Conservation (phyloP, 1,140 invertebrate species). For the Drosophila athabasca region DNA sequence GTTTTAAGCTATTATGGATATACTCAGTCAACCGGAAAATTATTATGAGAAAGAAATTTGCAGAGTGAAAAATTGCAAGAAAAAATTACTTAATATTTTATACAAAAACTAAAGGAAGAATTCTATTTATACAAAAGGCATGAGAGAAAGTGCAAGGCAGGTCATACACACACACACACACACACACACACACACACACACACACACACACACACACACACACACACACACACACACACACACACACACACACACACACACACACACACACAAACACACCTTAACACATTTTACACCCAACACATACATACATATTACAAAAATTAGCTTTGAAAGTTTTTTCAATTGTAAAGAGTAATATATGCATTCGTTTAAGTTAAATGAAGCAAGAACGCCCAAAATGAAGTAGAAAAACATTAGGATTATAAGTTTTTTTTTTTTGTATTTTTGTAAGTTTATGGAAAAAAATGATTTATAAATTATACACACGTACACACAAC, state of each 20-base stretch:
- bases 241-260: slow-evolving; percentile 31
- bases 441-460: slow-evolving; percentile 27
- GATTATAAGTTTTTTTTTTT: background rate
- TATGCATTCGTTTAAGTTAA: slow-evolving; percentile 37
- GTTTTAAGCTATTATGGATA: slow-evolving; percentile 72
- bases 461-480: slow-evolving; percentile 19
- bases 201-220: slow-evolving; percentile 30
- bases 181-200: slow-evolving; percentile 28
- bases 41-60: slow-evolving; percentile 29
- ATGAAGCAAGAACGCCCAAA: slow-evolving; percentile 8
- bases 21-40: slow-evolving; percentile 66
- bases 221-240: slow-evolving; percentile 36
- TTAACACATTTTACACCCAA: no score
- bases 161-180: slow-evolving; percentile 38
- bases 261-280: slow-evolving; percentile 29
- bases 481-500: slow-evolving; percentile 18
- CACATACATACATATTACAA: slow-evolving; percentile 27
- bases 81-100: slow-evolving; percentile 60
- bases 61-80: slow-evolving; percentile 18
- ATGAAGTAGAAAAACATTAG: slow-evolving; percentile 2
- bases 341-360: slow-evolving; percentile 41
- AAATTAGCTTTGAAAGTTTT: slow-evolving; percentile 57
- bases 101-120: slow-evolving; percentile 44
- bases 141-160: slow-evolving; percentile 47
- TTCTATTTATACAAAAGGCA: slow-evolving; percentile 46